Evolutionary conservation across 2,888 invertebrate genomes (phyloP), one percentile per base, ranked within the genome.

Genomic region (Hyposoter didymator): DNA sequence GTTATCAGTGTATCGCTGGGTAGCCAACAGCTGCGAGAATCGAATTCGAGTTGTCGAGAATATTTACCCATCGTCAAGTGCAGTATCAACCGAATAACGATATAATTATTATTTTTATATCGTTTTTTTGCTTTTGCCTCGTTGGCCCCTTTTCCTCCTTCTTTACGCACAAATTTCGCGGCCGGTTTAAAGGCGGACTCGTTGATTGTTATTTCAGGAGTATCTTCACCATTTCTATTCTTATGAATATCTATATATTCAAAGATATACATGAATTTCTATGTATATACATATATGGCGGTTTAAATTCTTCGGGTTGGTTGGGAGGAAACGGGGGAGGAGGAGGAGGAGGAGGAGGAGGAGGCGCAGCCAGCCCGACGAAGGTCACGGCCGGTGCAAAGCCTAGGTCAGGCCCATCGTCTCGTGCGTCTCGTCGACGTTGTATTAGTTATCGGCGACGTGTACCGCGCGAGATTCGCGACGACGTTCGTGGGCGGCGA

Each of bases 391-490:
- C 89, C 91, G 90, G 86, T 90, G 90, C 88, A 90, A 89, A 91
- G 91, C 93, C 93, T 93, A 93, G 93, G 93, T 93, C 93, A 93
- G 93, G 92, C 92, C 92, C 92, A 92, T 92, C 91, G 91, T 89
- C 80, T 84, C 83, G 69, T 52, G 74, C 69, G 66, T 87, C 80
- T 83, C 78, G 59, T 78, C 81, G 78, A 70, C 62, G 73, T 66
- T 52, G 74, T 72, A 84, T 84, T 66, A 82, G 84, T 72, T 78
- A 72, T 82, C 76, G 73, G 64, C 81, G 72, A 39, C 35, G 74
- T 39, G 39, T 70, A 78, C 67, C 73, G 55, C 70, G 76, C 78
- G 78, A 83, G 82, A 83, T 73, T 75, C 82, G 82, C 82, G 70
- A 76, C 55, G 75, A 75, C 78, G 81, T 84, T 76, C 82, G 84